These are phyloP conservation scores for Alethe castanea DNA, from an alignment of 2,113 vertebrate species.

Conservation along the genomic window DNA sequence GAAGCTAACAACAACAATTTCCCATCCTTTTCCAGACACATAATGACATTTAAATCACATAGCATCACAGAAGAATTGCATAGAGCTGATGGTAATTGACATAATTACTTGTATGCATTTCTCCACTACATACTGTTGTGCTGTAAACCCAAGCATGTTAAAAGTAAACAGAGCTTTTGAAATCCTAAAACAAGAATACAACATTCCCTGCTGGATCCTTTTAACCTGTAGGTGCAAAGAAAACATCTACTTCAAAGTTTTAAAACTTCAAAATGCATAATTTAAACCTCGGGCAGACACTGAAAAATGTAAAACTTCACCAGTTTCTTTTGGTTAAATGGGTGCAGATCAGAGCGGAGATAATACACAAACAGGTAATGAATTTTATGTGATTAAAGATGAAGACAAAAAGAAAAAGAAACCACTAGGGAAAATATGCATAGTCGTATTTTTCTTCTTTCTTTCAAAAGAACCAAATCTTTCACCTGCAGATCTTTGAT, in stretches of 20 bases:
- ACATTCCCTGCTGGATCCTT: conserved; percentile 33
- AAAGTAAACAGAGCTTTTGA: conserved; percentile 69
- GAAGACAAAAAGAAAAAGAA: neutral
- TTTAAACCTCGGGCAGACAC: conserved; percentile 24
- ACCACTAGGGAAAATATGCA: neutral
- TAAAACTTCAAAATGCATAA: conserved; percentile 45
- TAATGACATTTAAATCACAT: conserved; percentile 70
- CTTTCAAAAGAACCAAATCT: neutral
- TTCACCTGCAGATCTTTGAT: neutral
- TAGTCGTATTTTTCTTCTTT: neutral
- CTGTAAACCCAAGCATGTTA: conserved; percentile 64
- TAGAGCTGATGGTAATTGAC: conserved; percentile 71
- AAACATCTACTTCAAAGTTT: conserved; percentile 39
- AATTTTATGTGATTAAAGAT: neutral
- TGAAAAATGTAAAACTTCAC: neutral
- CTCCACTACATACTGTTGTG: conserved; percentile 69
- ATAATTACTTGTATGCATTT: conserved; percentile 75
- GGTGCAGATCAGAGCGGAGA: neutral
- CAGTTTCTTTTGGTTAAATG: neutral
- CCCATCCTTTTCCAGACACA: conserved; percentile 67
- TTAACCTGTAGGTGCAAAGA: conserved; percentile 45
- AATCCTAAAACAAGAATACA: conserved; percentile 45
- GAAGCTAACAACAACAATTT: conserved; percentile 64
- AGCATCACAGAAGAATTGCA: conserved; percentile 66
- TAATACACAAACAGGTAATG: neutral